A percentile compares a stretch with the other conserved stretches of the same genome.
Evolutionary conservation across 2,888 invertebrate genomes (phyloP).

Genomic region (Tinea trinotella): DNA sequence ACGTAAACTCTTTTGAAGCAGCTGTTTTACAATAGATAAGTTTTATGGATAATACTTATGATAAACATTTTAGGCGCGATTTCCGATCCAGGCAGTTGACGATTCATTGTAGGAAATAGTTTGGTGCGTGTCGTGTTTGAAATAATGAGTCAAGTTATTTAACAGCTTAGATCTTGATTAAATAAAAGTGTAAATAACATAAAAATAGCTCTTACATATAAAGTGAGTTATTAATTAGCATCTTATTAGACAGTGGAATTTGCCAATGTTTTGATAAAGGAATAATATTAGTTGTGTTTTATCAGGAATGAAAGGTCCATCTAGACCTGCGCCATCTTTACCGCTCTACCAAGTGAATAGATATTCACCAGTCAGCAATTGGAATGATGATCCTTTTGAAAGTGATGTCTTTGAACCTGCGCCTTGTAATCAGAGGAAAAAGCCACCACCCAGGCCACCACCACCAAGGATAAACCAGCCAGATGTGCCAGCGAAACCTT

Average conservation of each 20-base stretch:
- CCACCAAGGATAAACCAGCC: constrained; percentile 71
- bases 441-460: constrained; percentile 81
- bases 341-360: constrained; percentile 49
- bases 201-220: not conserved
- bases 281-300: constrained; percentile 27
- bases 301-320: constrained; percentile 74
- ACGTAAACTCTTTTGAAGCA: constrained; percentile 1
- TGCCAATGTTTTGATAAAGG: constrained; percentile 17
- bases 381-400: constrained; percentile 65
- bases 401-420: constrained; percentile 63
- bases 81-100: not conserved
- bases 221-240: constrained; percentile 20
- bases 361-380: constrained; percentile 71
- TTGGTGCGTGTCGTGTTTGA: constrained; percentile 19
- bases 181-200: constrained; percentile 17
- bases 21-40: constrained; percentile 4
- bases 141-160: not conserved
- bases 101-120: constrained; percentile 22
- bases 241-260: constrained; percentile 13
- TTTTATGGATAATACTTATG: not conserved
- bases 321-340: constrained; percentile 71
- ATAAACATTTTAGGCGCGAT: not conserved
- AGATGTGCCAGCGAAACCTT: constrained; percentile 61
- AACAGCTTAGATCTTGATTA: constrained; percentile 28
- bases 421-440: constrained; percentile 71